Conservation (phyloP, 2,888 invertebrate genomes). For the Odontocerum albicorne region DNA sequence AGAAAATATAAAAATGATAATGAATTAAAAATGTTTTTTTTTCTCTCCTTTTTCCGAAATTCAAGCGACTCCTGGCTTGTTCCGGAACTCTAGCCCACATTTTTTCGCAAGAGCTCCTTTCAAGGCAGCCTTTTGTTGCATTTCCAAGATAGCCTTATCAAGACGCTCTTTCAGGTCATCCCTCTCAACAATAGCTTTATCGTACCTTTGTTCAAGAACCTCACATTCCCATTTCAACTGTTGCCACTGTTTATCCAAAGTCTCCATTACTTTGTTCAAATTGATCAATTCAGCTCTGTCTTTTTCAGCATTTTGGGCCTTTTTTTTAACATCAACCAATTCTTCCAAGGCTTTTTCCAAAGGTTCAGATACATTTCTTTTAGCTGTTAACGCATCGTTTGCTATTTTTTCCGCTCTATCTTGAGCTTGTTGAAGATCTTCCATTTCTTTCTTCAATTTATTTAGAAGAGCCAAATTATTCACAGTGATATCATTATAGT, state of each 20-base stretch:
- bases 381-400: background rate
- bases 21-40: no score
- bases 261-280: background rate
- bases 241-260: background rate
- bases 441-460: constrained; percentile 72
- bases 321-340: background rate
- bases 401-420: background rate
- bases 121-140: background rate
- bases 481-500: constrained; percentile 91
- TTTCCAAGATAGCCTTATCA: background rate
- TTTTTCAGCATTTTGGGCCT: background rate
- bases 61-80: no score
- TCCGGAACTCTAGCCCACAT: background rate
- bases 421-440: constrained; percentile 40
- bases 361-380: background rate
- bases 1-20: no score
- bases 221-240: background rate
- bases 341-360: background rate
- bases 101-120: background rate
- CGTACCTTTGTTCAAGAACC: background rate
- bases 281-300: background rate
- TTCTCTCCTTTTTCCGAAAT: no score
- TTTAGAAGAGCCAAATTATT: constrained; percentile 89
- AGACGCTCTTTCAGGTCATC: background rate
- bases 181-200: background rate